Base-by-base conservation (phyloP, 2,113 vertebrate species). In the Megaleporinus macrocephalus region DNA sequence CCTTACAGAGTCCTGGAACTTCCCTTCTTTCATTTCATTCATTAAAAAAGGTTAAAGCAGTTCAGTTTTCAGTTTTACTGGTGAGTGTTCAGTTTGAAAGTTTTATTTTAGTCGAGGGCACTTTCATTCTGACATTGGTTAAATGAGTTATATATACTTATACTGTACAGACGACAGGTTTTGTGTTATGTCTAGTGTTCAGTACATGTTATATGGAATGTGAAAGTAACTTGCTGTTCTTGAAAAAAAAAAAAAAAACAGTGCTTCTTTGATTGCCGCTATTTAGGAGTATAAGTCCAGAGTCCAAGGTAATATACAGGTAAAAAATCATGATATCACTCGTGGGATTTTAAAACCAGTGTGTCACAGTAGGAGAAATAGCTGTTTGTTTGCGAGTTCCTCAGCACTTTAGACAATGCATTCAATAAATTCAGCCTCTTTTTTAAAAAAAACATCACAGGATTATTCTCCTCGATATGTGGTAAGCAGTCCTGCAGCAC, bases 221-320 rank as follows among this genome's bases (percentile, higher is more conserved):
- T 44, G 14, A 51, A 57, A 57, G 51, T 18, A 59, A 11, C 24
- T 24, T 22, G 1, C 1, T n/a, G 5, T 59, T n/a, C 55, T 59
- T 22, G 55, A 1, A 12, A 59, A n/a, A 3, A 59, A 59, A n/a
- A 22, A 1, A n/a, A n/a, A n/a, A n/a, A n/a, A n/a, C 22, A 55
- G 20, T 11, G 4, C 11, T n/a, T 24, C 36, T n/a, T 1, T 62
- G 10, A 61, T 61, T n/a, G 59, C 22, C 61, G 27, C 44, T 20
- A 72, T 20, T 26, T 29, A 36, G 44, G 13, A 53, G 69, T 66
- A 22, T 20, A 26, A 75, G 79, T 81, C 79, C 61, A 75, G 9
- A 57, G 72, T 81, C 22, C 66, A 75, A 57, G 47, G 66, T 75
- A 81, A 44, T 22, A 27, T 1, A 55, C 26, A 41, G 14, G 3